Evolutionary conservation across 2,113 vertebrate genomes (phyloP).

Genomic region (Ceratotherium simum): DNA sequence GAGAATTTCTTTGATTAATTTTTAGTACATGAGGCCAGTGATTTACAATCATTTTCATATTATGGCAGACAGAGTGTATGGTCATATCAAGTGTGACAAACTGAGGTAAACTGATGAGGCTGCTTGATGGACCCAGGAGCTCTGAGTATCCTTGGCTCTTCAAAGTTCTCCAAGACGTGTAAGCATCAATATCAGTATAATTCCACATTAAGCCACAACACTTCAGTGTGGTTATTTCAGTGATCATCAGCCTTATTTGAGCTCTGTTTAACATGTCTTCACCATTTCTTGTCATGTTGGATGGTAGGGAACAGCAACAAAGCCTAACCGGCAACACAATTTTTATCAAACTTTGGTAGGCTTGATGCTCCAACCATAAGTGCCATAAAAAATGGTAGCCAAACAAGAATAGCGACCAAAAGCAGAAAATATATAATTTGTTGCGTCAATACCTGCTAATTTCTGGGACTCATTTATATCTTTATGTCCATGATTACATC

Average conservation of each 20-base stretch:
- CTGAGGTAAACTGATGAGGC: neutral
- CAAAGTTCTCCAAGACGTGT: neutral
- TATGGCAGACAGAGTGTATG: neutral
- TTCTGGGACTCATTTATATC: neutral
- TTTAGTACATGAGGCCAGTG: neutral
- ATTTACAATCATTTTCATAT: neutral
- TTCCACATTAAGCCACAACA: neutral
- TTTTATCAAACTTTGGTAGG: neutral
- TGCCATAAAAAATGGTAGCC: neutral
- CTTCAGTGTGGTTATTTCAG: neutral
- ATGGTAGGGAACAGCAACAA: neutral
- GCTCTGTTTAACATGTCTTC: neutral
- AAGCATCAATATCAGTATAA: neutral
- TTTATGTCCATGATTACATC: neutral
- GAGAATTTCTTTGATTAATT: neutral
- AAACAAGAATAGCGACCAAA: constrained; percentile 21
- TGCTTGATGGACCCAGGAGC: neutral
- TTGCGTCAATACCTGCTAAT: neutral
- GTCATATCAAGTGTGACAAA: neutral
- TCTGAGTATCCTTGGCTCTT: neutral
- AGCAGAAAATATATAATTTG: neutral
- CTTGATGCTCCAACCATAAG: neutral
- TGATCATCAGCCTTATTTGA: neutral
- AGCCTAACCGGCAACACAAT: neutral
- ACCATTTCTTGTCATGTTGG: neutral